These are phyloP conservation scores for Sarcophaga bullata DNA, from an alignment of 1,140 invertebrate species.

Conservation along the genomic window DNA sequence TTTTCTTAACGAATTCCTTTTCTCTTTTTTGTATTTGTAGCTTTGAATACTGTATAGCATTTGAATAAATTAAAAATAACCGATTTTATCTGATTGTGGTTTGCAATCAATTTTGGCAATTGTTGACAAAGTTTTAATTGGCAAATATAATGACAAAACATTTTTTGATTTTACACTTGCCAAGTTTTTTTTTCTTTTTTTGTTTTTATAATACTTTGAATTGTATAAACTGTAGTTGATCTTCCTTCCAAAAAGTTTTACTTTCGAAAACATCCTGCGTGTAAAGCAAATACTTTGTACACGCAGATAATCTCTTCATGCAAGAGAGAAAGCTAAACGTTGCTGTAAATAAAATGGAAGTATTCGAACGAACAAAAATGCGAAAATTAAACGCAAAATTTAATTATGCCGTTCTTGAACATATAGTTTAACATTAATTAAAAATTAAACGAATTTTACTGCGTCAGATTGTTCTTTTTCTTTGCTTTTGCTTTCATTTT, in stretches of 20 bases:
- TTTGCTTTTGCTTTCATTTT: background rate
- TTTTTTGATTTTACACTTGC: background rate
- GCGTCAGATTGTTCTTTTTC: background rate
- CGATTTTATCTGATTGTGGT: background rate
- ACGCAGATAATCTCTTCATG: too few relatives aligned
- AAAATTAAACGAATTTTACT: slow-evolving; percentile 16
- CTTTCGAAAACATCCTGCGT: too few relatives aligned
- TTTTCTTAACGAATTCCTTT: too few relatives aligned
- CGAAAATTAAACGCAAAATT: background rate
- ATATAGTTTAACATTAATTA: background rate
- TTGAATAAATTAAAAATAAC: background rate
- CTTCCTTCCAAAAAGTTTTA: too few relatives aligned
- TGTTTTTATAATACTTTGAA: too few relatives aligned
- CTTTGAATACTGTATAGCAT: too few relatives aligned
- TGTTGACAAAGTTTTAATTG: background rate
- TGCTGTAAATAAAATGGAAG: background rate
- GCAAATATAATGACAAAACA: background rate
- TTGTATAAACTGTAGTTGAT: too few relatives aligned
- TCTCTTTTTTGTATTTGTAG: too few relatives aligned
- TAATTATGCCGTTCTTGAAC: slow-evolving; percentile 5
- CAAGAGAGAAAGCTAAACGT: background rate
- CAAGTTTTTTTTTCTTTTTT: too few relatives aligned
- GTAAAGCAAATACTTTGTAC: too few relatives aligned
- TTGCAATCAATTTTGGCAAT: background rate
- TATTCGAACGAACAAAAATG: background rate